A percentile compares a stretch with the other conserved stretches of the same genome.
Conservation (phyloP, 2,797 vertebrate species). For the Meda fulgida region DNA sequence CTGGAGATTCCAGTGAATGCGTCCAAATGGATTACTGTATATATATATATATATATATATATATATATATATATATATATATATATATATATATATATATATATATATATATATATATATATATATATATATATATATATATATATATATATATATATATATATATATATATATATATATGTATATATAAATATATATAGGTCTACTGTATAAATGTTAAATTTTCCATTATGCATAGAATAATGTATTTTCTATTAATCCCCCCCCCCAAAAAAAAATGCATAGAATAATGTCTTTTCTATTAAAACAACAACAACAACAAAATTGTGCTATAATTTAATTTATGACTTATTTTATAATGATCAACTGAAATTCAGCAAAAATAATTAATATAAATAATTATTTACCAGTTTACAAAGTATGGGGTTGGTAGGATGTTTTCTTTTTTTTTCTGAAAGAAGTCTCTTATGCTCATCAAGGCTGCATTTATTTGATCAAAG, state of each 20-base stretch:
- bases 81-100: too few relatives aligned
- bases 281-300: not conserved
- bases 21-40: constrained; percentile 5
- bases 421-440: not conserved
- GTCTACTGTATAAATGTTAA: not conserved
- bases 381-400: not conserved
- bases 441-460: not conserved
- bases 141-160: too few relatives aligned
- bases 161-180: too few relatives aligned
- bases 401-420: not conserved
- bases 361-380: not conserved
- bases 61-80: too few relatives aligned
- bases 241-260: not conserved
- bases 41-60: too few relatives aligned
- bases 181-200: too few relatives aligned
- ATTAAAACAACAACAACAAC: not conserved
- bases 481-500: not conserved
- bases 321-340: not conserved
- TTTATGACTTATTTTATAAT: not conserved
- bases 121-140: too few relatives aligned
- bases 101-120: too few relatives aligned
- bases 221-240: not conserved
- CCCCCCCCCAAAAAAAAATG: too few relatives aligned
- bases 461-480: not conserved
- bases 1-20: constrained; percentile 11